Percentiles rank a stretch among this genome's conserved stretches.
phyloP scores from a whole-genome alignment of 2,113 vertebrate genomes.

The Piaya cayana region DNA sequence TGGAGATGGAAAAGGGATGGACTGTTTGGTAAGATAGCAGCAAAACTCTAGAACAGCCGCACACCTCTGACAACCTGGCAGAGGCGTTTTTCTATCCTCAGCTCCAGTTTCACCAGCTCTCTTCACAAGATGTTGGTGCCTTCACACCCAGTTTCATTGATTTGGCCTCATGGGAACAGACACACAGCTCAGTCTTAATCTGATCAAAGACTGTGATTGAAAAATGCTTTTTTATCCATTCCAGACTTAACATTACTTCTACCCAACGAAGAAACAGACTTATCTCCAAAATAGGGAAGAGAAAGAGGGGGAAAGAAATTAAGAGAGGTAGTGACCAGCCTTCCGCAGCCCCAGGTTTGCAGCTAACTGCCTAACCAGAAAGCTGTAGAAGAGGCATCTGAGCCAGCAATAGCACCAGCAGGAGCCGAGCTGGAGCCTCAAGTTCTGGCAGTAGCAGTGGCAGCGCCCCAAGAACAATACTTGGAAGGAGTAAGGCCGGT shows the following conservation, averaged over 20 bases:
- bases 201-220: not conserved
- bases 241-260: not conserved
- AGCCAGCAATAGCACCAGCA: conserved; percentile 12
- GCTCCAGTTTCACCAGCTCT: not conserved
- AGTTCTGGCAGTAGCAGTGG: conserved; percentile 21
- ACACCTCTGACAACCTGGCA: not conserved
- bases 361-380: not conserved
- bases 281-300: not conserved
- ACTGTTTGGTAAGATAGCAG: not conserved
- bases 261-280: no score
- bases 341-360: not conserved
- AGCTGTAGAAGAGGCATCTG: not conserved
- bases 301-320: not conserved
- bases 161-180: not conserved
- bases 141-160: not conserved
- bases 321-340: not conserved
- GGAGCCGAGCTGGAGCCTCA: not conserved
- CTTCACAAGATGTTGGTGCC: not conserved
- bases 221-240: not conserved
- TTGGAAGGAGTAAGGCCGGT: not conserved
- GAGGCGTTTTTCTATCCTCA: not conserved
- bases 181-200: not conserved
- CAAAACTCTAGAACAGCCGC: not conserved
- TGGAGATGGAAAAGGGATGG: not conserved
- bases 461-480: conserved; percentile 30